Conservation (phyloP, 1,140 invertebrate species). For the Drosophila sp. region DNA sequence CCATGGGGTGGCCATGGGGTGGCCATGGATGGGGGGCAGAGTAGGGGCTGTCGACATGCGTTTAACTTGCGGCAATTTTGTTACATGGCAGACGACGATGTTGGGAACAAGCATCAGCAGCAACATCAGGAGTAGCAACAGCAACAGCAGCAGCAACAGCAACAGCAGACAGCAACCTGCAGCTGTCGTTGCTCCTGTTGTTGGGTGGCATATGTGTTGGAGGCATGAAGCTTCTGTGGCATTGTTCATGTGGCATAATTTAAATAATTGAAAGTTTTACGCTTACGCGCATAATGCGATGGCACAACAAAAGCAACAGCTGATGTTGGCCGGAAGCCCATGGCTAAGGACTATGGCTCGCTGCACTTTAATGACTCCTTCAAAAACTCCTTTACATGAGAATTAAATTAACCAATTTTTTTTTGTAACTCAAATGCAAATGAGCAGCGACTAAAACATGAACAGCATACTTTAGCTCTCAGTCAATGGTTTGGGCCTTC, state of each 20-base stretch:
- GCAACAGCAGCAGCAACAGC: constrained; percentile 24
- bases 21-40: constrained; percentile 16
- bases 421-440: constrained; percentile 60
- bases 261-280: constrained; percentile 83
- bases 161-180: constrained; percentile 50
- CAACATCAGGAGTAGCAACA: constrained; percentile 27
- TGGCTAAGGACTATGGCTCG: constrained; percentile 13
- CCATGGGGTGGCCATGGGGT: not conserved
- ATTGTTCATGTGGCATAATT: constrained; percentile 82
- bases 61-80: constrained; percentile 82
- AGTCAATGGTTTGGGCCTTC: constrained; percentile 14
- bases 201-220: constrained; percentile 59
- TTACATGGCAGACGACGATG: constrained; percentile 67
- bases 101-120: constrained; percentile 48
- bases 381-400: constrained; percentile 41
- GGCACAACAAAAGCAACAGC: constrained; percentile 49
- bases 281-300: constrained; percentile 74
- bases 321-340: constrained; percentile 59
- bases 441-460: constrained; percentile 61
- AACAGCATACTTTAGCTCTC: not conserved
- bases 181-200: constrained; percentile 43
- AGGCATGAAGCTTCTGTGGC: constrained; percentile 57
- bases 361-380: constrained; percentile 55
- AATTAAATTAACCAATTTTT: constrained; percentile 79
- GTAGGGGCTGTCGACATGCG: constrained; percentile 74